A percentile compares a stretch with the other conserved stretches of the same genome.
These are phyloP conservation scores for Malurus elegans DNA, from an alignment of 2,113 vertebrate species.

Conservation along the genomic window DNA sequence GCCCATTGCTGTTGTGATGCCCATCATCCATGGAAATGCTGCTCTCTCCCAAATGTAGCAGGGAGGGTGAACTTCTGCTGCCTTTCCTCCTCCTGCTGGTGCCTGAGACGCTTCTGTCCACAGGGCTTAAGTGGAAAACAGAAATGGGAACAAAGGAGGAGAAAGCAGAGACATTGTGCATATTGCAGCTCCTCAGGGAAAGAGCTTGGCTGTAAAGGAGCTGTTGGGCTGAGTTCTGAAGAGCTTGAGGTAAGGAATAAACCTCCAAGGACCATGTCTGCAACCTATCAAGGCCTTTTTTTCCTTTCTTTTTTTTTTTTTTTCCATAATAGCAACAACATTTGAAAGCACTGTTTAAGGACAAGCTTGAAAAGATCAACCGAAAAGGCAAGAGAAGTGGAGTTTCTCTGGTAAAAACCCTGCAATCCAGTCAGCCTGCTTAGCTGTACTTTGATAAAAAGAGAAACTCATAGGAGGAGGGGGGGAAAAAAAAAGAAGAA, in stretches of 20 bases:
- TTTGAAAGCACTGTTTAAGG: conserved; percentile 29
- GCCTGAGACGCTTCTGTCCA: neutral
- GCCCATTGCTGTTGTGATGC: neutral
- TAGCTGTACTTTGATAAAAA: neutral
- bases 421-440: neutral
- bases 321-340: neutral
- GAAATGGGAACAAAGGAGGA: neutral
- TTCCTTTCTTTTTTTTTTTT: neutral
- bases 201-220: neutral
- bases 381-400: neutral
- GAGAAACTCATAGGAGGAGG: neutral
- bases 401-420: neutral
- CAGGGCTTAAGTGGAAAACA: neutral
- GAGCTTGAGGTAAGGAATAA: neutral
- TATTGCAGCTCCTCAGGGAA: neutral
- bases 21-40: neutral
- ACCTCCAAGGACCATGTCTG: neutral
- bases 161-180: neutral
- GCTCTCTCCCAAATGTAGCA: neutral
- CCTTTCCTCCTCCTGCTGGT: neutral
- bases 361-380: conserved; percentile 11
- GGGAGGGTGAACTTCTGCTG: neutral
- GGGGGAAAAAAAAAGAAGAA: neutral
- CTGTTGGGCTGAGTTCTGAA: neutral
- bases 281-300: neutral